Conservation (phyloP, 2,888 invertebrate genomes). For the Merodon equestris region DNA sequence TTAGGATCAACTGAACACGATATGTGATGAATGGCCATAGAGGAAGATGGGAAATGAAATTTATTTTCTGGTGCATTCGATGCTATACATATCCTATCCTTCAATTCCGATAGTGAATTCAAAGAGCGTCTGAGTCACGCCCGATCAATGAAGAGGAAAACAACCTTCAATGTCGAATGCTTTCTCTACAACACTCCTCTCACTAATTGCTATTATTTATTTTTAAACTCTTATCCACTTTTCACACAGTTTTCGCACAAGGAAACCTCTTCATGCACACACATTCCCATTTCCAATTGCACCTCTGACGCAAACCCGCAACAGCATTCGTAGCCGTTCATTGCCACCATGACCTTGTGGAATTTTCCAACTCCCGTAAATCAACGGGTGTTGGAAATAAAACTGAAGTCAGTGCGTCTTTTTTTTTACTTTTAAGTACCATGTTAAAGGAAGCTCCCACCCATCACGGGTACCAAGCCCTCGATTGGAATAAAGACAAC, state of each 20-base stretch:
- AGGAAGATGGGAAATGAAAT: no score
- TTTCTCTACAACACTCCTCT: background rate
- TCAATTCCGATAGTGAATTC: no score
- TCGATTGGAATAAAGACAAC: slow-evolving; percentile 27
- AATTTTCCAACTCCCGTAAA: slow-evolving; percentile 20
- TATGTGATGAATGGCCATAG: no score
- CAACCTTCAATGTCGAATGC: no score
- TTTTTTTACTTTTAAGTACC: no score
- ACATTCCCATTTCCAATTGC: background rate
- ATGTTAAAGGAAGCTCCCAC: slow-evolving; percentile 6
- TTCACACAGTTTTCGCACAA: background rate
- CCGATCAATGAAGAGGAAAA: no score
- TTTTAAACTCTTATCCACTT: no score
- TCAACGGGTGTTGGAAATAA: slow-evolving; percentile 14
- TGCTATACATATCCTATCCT: no score
- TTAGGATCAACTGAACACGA: no score
- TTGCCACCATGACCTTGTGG: slow-evolving; percentile 35
- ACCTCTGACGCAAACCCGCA: slow-evolving; percentile 33
- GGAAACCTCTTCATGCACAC: slow-evolving; percentile 31
- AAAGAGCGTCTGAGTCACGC: no score
- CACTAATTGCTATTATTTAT: no score
- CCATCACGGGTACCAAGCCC: background rate
- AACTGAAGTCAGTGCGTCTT: slow-evolving; percentile 8
- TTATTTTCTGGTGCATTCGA: no score
- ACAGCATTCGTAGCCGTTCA: slow-evolving; percentile 13